A percentile compares a stretch with the other conserved stretches of the same genome.
These are phyloP conservation scores for Coracopsis vasa DNA, from an alignment of 2,113 vertebrate species.

Conservation along the genomic window DNA sequence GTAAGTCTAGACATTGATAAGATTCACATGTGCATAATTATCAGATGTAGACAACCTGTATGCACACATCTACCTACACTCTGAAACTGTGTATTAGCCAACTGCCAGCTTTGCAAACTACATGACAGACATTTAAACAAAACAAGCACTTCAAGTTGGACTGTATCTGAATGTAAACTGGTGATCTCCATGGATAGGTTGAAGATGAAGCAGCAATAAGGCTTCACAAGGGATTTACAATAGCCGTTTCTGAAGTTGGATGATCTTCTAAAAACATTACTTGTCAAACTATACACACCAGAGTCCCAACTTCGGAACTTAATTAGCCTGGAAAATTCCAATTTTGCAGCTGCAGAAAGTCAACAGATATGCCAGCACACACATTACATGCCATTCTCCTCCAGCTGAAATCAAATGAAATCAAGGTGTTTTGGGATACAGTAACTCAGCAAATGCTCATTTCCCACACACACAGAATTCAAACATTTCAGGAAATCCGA, in stretches of 20 bases:
- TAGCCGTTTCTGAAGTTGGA: background rate
- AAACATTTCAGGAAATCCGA: background rate
- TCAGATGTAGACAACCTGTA: background rate
- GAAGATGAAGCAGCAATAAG: background rate
- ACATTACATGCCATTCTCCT: background rate
- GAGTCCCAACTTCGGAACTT: background rate
- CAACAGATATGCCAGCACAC: background rate
- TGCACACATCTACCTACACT: background rate
- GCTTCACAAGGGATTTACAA: background rate
- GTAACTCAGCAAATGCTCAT: background rate
- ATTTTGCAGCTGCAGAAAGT: background rate
- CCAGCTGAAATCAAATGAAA: background rate
- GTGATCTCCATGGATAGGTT: background rate
- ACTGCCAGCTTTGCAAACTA: background rate
- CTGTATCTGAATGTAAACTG: background rate
- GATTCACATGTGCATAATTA: background rate
- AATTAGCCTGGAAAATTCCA: background rate
- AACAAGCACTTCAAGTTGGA: background rate
- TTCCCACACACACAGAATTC: background rate
- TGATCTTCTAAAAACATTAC: background rate
- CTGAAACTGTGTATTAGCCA: background rate
- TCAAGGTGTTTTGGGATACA: background rate
- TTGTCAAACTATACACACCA: background rate
- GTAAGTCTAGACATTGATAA: background rate
- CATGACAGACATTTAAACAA: background rate